Conservation (phyloP, 2,888 invertebrate genomes). For the Scaptomyza polygonia region DNA sequence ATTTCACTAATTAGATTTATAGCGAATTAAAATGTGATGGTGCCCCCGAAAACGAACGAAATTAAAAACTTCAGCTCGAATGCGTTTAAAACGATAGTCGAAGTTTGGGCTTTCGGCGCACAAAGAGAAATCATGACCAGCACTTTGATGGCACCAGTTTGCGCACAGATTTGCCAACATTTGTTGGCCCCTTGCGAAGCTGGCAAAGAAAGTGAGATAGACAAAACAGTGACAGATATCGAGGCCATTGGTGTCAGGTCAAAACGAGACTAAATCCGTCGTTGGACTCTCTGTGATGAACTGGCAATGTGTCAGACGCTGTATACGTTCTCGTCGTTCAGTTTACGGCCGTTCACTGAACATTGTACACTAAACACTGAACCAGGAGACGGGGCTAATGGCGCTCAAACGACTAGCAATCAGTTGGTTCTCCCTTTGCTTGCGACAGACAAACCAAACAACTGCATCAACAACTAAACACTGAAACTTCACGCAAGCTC, state of each 20-base stretch:
- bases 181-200: slow-evolving; percentile 47
- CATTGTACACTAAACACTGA: not conserved
- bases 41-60: slow-evolving; percentile 42
- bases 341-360: slow-evolving; percentile 29
- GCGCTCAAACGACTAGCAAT: slow-evolving; percentile 74
- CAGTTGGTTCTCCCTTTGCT: slow-evolving; percentile 68
- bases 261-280: slow-evolving; percentile 72
- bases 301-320: slow-evolving; percentile 75
- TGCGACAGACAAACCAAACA: slow-evolving; percentile 15
- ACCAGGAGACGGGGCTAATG: slow-evolving; percentile 56
- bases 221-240: slow-evolving; percentile 35
- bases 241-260: slow-evolving; percentile 63
- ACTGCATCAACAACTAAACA: slow-evolving; percentile 11
- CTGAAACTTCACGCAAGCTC: not conserved
- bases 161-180: slow-evolving; percentile 72
- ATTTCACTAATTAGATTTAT: slow-evolving; percentile 79
- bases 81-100: slow-evolving; percentile 27
- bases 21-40: slow-evolving; percentile 66
- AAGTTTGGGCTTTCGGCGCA: not conserved
- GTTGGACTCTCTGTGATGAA: slow-evolving; percentile 72
- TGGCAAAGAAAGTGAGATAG: not conserved
- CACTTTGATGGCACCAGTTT: slow-evolving; percentile 65
- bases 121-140: slow-evolving; percentile 41
- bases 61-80: slow-evolving; percentile 69
- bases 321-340: slow-evolving; percentile 10